Evolutionary conservation across 2,113 vertebrate species (phyloP), one percentile per base, ranked within the genome.

Genomic region (Dipodomys stephensi): DNA sequence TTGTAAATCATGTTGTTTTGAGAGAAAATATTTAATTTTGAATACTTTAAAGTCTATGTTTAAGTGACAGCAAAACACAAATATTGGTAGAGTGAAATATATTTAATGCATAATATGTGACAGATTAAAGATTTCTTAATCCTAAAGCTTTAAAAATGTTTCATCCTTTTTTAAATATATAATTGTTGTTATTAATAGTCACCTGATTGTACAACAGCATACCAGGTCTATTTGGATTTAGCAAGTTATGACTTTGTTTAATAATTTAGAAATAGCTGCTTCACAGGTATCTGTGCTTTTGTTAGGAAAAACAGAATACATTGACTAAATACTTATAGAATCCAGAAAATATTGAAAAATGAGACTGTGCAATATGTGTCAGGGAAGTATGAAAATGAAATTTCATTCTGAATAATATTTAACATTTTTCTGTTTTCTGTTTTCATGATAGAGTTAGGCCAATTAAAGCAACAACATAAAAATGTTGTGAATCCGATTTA

Each of bases 401-500:
- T 49, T 49, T 49, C 12, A 49, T 49, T 49, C 49, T 49, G 49
- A 49, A 49, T 39, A 49, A 49, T 49, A 49, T 49, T 39, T 39
- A 39, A 6, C 39, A 49, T 49, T 49, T 49, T 49, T 11, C 8
- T 49, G 49, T 49, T 39, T 39, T 39, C 35, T 39, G 49, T n/a
- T 57, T 77, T 2, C 53, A 3, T 67, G 57, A 12, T 49, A 49
- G 8, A 0, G 2, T 57, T n/a, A 18, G 3, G 71, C 49, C 60
- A 83, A 72, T 88, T 90, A 88, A 93, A 86, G 65, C 23, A 86
- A 6, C 19, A 67, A 35, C 67, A 46, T 11, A 83, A 23, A 83
- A 35, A 74, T 69, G 62, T 80, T 39, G 71, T 82, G 85, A 67
- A 28, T 78, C 53, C 3, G 35, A 39, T 39, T 39, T 39, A 39